These are phyloP conservation scores for Ischnura elegans DNA, from an alignment of 2,888 invertebrate species.

Conservation along the genomic window DNA sequence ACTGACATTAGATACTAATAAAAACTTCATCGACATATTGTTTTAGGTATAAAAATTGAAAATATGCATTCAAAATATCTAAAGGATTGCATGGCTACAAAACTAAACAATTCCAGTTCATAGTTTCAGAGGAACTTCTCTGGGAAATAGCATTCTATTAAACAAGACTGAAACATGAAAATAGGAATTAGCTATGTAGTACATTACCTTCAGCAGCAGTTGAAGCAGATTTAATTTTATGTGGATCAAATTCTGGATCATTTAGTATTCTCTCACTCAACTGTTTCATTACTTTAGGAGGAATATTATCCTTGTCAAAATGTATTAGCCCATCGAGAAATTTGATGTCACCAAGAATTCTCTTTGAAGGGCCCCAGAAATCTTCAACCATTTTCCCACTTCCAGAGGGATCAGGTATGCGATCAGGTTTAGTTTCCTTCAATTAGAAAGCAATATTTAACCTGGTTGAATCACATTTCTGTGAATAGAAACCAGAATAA, in stretches of 20 bases:
- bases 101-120: too few species aligned
- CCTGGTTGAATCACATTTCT: too few species aligned
- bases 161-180: neutral
- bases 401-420: conserved; percentile 89
- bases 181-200: neutral
- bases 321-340: conserved; percentile 92
- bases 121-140: too few species aligned
- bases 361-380: conserved; percentile 95
- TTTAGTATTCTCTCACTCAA: conserved; percentile 89
- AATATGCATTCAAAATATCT: too few species aligned
- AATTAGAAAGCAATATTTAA: conserved; percentile 70
- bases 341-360: conserved; percentile 92
- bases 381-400: conserved; percentile 91
- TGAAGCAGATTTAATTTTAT: conserved; percentile 92
- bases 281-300: conserved; percentile 89
- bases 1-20: too few species aligned
- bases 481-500: neutral
- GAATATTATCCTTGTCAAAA: conserved; percentile 97
- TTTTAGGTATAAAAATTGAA: too few species aligned
- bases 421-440: conserved; percentile 92
- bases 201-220: conserved; percentile 91
- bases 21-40: too few species aligned
- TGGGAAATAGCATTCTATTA: too few species aligned
- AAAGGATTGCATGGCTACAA: too few species aligned
- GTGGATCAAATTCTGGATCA: conserved; percentile 94